These are phyloP conservation scores for Stomorhina lunata DNA, from an alignment of 2,888 invertebrate species.

Conservation along the genomic window DNA sequence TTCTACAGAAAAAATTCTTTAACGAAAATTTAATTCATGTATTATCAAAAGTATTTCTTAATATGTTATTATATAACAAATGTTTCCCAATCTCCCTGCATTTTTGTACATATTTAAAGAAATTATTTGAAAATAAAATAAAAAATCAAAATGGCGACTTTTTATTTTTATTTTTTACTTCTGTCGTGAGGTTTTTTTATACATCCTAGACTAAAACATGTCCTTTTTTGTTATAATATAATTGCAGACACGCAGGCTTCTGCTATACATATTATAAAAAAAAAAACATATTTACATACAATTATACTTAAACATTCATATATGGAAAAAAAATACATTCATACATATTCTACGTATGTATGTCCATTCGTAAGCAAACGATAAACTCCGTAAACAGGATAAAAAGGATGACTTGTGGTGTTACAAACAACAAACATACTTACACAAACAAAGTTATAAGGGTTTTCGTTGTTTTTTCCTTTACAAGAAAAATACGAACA, in stretches of 20 bases:
- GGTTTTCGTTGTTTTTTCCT: not conserved
- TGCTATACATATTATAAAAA: slow-evolving; percentile 2
- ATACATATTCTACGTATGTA: not conserved
- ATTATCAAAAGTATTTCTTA: too few relatives aligned
- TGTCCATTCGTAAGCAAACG: slow-evolving; percentile 7
- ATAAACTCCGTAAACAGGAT: slow-evolving; percentile 45
- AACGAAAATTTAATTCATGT: too few relatives aligned
- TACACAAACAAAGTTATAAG: not conserved
- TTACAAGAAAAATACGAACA: slow-evolving; percentile 48
- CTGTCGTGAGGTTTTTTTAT: not conserved
- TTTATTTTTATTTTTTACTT: slow-evolving; percentile 24
- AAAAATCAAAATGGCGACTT: slow-evolving; percentile 76
- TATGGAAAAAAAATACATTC: not conserved
- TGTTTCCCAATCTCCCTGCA: too few relatives aligned
- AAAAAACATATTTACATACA: not conserved
- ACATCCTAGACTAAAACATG: slow-evolving; percentile 55
- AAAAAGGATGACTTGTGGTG: slow-evolving; percentile 63
- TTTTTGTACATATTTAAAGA: not conserved
- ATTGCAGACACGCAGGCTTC: slow-evolving; percentile 59
- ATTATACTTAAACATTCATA: not conserved
- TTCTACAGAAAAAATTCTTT: too few relatives aligned
- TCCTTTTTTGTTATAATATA: slow-evolving; percentile 55
- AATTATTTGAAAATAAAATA: slow-evolving; percentile 65
- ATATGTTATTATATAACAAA: too few relatives aligned
- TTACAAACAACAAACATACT: slow-evolving; percentile 42